A percentile compares a stretch with the other conserved stretches of the same genome.
Evolutionary conservation across 1,140 invertebrate genomes (phyloP).

Genomic region (Hypsibius dujardini): DNA sequence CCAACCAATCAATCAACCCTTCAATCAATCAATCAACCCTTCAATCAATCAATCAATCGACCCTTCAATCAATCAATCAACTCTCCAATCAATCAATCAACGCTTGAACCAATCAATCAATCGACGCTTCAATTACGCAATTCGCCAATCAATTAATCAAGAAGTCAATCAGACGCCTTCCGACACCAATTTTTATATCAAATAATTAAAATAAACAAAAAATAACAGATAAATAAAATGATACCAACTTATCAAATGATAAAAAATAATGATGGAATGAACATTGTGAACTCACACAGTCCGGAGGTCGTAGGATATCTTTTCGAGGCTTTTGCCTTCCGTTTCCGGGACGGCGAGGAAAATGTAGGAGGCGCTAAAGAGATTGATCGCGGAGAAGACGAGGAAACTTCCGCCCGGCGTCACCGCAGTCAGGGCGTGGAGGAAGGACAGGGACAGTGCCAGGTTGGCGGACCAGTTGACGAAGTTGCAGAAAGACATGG

Average conservation of each 20-base stretch:
- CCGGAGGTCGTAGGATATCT: background rate
- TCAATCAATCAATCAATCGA: too few relatives aligned
- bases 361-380: constrained; percentile 5
- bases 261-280: too few relatives aligned
- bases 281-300: background rate
- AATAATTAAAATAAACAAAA: background rate
- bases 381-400: background rate
- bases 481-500: constrained; percentile 34
- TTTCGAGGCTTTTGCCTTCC: background rate
- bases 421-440: constrained; percentile 20
- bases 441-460: constrained; percentile 34
- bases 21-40: too few relatives aligned
- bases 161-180: too few relatives aligned
- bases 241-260: background rate
- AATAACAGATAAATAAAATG: background rate
- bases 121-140: too few relatives aligned
- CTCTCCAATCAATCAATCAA: too few relatives aligned
- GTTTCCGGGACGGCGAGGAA: constrained; percentile 1
- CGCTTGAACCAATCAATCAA: too few relatives aligned
- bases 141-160: too few relatives aligned
- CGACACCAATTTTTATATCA: too few relatives aligned
- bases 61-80: too few relatives aligned
- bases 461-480: constrained; percentile 38
- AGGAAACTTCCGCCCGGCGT: background rate
- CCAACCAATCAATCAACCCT: too few relatives aligned